phyloP scores from a whole-genome alignment of 1,140 invertebrate species.

The Dendrolimus kikuchii region DNA sequence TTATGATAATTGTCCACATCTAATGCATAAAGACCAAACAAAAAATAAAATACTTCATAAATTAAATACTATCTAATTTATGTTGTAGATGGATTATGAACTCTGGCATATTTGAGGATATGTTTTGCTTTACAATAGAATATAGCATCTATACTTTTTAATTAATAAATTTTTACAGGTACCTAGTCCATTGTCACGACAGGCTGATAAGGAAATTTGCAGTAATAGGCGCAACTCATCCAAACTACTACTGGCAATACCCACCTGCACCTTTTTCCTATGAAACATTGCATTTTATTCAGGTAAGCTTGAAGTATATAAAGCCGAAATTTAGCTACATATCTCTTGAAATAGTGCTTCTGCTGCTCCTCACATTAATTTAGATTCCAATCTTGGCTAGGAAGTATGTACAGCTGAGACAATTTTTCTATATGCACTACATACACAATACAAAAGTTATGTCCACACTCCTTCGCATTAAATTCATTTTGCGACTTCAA shows the following conservation, averaged over 20 bases:
- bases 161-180: slow-evolving; percentile 28
- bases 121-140: not conserved
- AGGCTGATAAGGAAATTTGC: slow-evolving; percentile 43
- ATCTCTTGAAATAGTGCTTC: too few species aligned
- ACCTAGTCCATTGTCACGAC: slow-evolving; percentile 47
- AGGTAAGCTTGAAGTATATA: slow-evolving; percentile 18
- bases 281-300: slow-evolving; percentile 45
- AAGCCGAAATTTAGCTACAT: too few species aligned
- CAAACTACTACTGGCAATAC: slow-evolving; percentile 59
- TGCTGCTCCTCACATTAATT: too few species aligned
- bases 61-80: not conserved
- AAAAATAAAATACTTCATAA: not conserved
- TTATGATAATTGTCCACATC: too few species aligned
- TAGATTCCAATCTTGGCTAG: too few species aligned
- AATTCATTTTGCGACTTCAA: too few species aligned
- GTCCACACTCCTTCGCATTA: too few species aligned
- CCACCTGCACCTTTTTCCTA: slow-evolving; percentile 47
- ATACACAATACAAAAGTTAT: too few species aligned
- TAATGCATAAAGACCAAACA: too few species aligned
- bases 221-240: slow-evolving; percentile 48
- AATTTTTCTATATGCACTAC: too few species aligned
- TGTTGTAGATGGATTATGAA: not conserved
- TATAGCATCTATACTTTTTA: not conserved
- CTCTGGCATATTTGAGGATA: not conserved
- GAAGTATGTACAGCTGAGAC: too few species aligned